Evolutionary conservation across 1,140 invertebrate genomes (phyloP).

Genomic region (Sitophilus oryzae): DNA sequence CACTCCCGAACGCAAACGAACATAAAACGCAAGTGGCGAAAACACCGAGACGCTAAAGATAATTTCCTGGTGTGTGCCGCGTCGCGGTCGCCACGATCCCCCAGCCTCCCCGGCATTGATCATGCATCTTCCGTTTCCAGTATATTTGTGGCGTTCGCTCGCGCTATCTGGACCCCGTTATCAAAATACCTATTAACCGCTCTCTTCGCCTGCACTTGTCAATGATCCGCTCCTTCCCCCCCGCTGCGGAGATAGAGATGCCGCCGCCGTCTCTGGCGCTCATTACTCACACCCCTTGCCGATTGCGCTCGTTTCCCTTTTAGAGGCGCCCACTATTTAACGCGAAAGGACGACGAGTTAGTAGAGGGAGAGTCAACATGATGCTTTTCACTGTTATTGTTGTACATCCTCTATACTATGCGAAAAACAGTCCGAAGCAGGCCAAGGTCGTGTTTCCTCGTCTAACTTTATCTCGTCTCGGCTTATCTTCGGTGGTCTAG

Average conservation of each 20-base stretch:
- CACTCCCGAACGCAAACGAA: conserved; percentile 23
- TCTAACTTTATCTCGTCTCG: no score
- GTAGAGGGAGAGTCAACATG: neutral
- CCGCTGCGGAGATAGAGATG: conserved; percentile 41
- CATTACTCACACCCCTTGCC: conserved; percentile 43
- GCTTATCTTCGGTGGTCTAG: no score
- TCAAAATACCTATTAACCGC: conserved; percentile 46
- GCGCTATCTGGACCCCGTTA: conserved; percentile 42
- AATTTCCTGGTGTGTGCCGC: conserved; percentile 41
- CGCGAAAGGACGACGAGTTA: conserved; percentile 7
- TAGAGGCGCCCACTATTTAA: conserved; percentile 27
- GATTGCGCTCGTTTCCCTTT: conserved; percentile 29
- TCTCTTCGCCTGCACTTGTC: conserved; percentile 45
- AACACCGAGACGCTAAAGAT: conserved; percentile 36
- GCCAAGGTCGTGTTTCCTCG: no score
- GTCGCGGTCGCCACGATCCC: no score
- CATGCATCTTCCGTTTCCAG: conserved; percentile 46
- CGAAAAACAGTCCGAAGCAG: no score
- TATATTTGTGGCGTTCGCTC: conserved; percentile 40
- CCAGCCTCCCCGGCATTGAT: no score
- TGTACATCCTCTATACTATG: no score
- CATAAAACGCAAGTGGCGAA: conserved; percentile 36
- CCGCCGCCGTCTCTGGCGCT: conserved; percentile 31
- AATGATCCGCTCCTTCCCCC: conserved; percentile 46
- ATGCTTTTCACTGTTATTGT: no score